These are phyloP conservation scores for Coregonus clupeaformis DNA, from an alignment of 2,113 vertebrate genomes.

Conservation along the genomic window DNA sequence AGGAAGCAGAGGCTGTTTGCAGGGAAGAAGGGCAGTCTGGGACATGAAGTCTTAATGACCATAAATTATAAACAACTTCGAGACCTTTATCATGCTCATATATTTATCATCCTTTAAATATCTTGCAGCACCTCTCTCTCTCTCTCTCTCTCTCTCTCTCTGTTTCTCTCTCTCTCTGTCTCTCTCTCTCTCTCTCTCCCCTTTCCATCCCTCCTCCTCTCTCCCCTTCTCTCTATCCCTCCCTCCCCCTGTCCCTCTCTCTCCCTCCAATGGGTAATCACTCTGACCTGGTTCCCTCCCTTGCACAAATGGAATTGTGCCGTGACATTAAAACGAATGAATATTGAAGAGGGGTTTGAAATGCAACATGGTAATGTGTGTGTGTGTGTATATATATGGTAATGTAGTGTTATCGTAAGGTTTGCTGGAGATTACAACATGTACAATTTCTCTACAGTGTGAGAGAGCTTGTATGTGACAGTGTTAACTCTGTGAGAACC, in stretches of 20 bases:
- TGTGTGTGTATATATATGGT: neutral
- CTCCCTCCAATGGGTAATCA: neutral
- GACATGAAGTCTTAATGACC: neutral
- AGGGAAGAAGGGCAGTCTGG: neutral
- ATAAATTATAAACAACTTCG: neutral
- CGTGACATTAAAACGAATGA: slow-evolving; percentile 16
- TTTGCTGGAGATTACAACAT: no score
- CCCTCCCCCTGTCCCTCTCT: neutral
- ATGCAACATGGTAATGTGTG: neutral
- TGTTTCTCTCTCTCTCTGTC: neutral
- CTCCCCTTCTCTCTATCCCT: neutral
- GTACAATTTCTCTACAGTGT: no score
- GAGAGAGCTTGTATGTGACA: no score
- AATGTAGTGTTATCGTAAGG: no score
- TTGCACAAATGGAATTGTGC: slow-evolving; percentile 14
- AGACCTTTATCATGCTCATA: neutral
- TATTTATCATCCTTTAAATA: neutral
- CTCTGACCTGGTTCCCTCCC: neutral
- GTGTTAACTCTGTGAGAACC: no score
- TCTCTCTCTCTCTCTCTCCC: neutral
- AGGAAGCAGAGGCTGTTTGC: neutral
- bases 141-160: neutral
- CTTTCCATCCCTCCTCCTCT: no score
- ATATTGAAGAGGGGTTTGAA: slow-evolving; percentile 10
- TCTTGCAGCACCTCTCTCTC: neutral